A percentile compares a stretch with the other conserved stretches of the same genome.
These are phyloP conservation scores for Lysiphlebus fabarum DNA, from an alignment of 1,140 invertebrate genomes.

Conservation along the genomic window DNA sequence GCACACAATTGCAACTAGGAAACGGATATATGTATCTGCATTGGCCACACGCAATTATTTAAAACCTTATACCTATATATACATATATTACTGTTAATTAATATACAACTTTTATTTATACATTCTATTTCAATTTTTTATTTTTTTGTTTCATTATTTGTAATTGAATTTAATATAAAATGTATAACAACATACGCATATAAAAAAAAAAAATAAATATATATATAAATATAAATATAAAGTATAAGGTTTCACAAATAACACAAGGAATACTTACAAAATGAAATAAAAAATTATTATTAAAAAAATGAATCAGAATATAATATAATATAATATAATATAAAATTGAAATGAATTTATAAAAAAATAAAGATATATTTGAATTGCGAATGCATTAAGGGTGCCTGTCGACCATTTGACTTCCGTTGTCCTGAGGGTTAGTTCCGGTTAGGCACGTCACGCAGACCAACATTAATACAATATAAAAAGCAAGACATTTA, in stretches of 20 bases:
- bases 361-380: no score
- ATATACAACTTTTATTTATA: no score
- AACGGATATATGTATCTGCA: not conserved
- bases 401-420: slow-evolving; percentile 48
- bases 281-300: not conserved
- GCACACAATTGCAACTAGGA: not conserved
- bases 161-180: not conserved
- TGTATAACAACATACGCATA: no score
- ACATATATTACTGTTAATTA: no score
- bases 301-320: not conserved
- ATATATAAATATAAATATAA: no score
- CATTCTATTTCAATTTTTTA: not conserved
- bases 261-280: not conserved
- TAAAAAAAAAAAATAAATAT: no score
- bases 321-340: no score
- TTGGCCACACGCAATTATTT: slow-evolving; percentile 7
- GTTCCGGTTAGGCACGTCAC: slow-evolving; percentile 53
- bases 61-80: no score
- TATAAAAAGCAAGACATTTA: no score
- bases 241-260: not conserved
- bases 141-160: not conserved
- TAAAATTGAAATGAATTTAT: no score
- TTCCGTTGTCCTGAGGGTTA: slow-evolving; percentile 52
- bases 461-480: slow-evolving; percentile 34
- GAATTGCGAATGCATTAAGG: not conserved